A percentile compares a stretch with the other conserved stretches of the same genome.
These are phyloP conservation scores for Caretta caretta DNA, from an alignment of 2,113 vertebrate genomes.

Conservation along the genomic window DNA sequence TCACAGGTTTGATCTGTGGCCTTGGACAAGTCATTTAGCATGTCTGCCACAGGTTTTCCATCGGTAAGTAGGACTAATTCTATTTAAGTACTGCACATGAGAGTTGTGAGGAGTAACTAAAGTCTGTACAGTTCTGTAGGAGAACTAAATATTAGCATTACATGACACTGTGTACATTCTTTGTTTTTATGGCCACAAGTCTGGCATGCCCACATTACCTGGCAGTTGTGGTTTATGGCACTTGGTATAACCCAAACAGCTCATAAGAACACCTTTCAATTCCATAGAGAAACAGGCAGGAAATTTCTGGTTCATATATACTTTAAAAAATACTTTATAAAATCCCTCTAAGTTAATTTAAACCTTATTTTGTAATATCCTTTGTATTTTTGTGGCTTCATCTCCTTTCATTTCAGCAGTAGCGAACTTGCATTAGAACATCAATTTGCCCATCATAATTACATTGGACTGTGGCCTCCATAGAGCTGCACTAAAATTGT, in stretches of 20 bases:
- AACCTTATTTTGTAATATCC: background rate
- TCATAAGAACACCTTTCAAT: background rate
- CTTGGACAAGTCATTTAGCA: background rate
- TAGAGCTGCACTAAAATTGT: conserved; percentile 38
- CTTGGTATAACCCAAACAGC: background rate
- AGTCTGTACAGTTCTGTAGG: background rate
- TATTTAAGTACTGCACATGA: background rate
- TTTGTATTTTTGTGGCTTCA: conserved; percentile 38
- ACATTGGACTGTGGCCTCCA: conserved; percentile 16
- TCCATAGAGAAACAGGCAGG: background rate
- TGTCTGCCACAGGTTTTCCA: background rate
- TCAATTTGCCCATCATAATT: conserved; percentile 56
- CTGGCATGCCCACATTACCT: background rate
- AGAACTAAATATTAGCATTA: background rate
- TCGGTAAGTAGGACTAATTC: background rate
- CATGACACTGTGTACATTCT: background rate
- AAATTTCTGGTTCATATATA: background rate
- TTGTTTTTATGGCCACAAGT: background rate
- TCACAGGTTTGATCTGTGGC: background rate
- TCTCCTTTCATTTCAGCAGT: conserved; percentile 58
- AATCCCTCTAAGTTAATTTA: background rate
- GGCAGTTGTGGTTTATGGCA: background rate
- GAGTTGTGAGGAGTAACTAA: background rate
- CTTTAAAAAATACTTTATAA: background rate
- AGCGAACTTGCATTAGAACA: conserved; percentile 38